phyloP scores from a whole-genome alignment of 2,888 invertebrate genomes.

The Cabera pusaria region DNA sequence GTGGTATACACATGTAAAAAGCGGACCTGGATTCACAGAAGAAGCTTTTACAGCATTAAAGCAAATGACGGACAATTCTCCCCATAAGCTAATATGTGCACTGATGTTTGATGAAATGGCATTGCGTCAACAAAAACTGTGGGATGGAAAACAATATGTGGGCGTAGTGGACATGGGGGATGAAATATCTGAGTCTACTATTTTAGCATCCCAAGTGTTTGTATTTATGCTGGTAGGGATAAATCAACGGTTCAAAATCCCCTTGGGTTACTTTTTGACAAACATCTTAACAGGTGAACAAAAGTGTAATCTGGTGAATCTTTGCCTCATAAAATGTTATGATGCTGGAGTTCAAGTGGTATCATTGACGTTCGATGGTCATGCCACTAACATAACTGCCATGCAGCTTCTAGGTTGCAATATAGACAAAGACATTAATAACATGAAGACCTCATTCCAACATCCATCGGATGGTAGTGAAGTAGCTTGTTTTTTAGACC shows the following conservation, averaged over 20 bases:
- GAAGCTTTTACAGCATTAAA: background rate
- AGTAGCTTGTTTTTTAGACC: background rate
- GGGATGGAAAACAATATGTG: constrained; percentile 1
- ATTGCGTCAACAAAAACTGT: background rate
- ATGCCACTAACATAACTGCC: constrained; percentile 1
- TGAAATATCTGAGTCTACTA: background rate
- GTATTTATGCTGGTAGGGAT: background rate
- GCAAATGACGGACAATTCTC: background rate
- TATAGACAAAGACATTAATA: background rate
- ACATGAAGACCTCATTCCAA: constrained; percentile 1
- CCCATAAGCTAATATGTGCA: background rate
- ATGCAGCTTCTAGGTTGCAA: constrained; percentile 3
- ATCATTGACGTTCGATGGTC: constrained; percentile 1
- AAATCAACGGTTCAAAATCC: background rate
- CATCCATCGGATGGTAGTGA: background rate
- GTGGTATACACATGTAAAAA: constrained; percentile 3
- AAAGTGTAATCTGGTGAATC: constrained; percentile 1
- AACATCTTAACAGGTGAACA: background rate
- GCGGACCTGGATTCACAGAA: constrained; percentile 3
- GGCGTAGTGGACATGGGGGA: constrained; percentile 2
- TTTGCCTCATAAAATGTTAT: constrained; percentile 3
- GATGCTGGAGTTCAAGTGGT: constrained; percentile 3
- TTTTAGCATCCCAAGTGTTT: background rate
- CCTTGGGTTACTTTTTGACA: constrained; percentile 1
- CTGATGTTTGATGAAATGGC: constrained; percentile 3